Conservation (phyloP, 2,113 vertebrate species). For the Grammomys dolichurus region DNA sequence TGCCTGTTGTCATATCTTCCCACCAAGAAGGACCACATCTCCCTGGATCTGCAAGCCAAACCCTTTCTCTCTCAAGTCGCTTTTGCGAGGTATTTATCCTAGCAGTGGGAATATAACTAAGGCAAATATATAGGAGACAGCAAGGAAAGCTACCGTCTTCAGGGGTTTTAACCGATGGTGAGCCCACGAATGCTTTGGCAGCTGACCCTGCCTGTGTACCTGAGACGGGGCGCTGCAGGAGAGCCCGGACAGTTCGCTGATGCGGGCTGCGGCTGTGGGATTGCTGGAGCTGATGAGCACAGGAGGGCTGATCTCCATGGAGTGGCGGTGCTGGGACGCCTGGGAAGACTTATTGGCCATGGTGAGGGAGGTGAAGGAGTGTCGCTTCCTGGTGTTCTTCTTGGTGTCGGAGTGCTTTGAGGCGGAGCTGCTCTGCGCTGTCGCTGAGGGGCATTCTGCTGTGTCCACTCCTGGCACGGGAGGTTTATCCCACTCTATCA, state of each 20-base stretch:
- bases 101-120: not conserved
- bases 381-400: constrained; percentile 99
- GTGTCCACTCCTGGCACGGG: constrained; percentile 89
- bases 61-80: not conserved
- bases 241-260: constrained; percentile 95
- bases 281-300: constrained; percentile 99
- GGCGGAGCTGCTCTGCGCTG: constrained; percentile 88
- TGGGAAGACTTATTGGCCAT: constrained; percentile 97
- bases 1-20: not conserved
- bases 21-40: not conserved
- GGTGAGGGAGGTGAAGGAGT: constrained; percentile 99
- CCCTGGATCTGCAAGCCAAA: not conserved
- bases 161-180: not conserved
- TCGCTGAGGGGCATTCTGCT: constrained; percentile 92
- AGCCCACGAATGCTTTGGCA: not conserved
- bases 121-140: not conserved
- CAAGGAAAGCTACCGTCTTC: not conserved
- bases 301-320: constrained; percentile 98
- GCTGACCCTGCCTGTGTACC: constrained; percentile 83
- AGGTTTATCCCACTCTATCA: constrained; percentile 97
- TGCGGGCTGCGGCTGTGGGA: constrained; percentile 96
- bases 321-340: constrained; percentile 96
- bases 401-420: constrained; percentile 93
- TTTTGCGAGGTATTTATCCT: not conserved
- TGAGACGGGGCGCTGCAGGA: constrained; percentile 99